phyloP scores from a whole-genome alignment of 2,888 invertebrate species.

The Lasius platythorax region DNA sequence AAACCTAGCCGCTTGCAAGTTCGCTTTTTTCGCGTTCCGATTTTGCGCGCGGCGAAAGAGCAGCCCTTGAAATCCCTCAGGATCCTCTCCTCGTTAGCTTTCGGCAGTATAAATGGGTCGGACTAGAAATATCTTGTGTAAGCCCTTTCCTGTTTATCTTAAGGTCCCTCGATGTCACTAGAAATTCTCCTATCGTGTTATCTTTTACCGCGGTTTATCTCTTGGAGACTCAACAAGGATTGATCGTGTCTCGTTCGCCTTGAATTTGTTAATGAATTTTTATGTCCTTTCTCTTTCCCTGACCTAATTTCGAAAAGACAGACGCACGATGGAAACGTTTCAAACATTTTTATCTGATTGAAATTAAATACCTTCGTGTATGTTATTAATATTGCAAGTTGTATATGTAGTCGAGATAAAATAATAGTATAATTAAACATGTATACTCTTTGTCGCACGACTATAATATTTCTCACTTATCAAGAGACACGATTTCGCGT shows the following conservation, averaged over 20 bases:
- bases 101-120: slow-evolving; percentile 44
- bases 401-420: neutral
- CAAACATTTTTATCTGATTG: slow-evolving; percentile 3
- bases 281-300: neutral
- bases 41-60: slow-evolving; percentile 9
- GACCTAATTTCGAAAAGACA: neutral
- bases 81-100: slow-evolving; percentile 44
- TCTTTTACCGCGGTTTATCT: neutral
- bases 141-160: slow-evolving; percentile 26
- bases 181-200: slow-evolving; percentile 9
- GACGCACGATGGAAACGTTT: neutral
- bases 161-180: neutral
- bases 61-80: slow-evolving; percentile 26
- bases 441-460: neutral
- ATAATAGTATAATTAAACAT: neutral
- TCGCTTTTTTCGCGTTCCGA: neutral
- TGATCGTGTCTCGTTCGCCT: neutral
- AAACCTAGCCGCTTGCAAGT: slow-evolving; percentile 8
- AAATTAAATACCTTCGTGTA: neutral
- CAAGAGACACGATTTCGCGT: neutral
- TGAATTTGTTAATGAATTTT: slow-evolving; percentile 36
- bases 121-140: slow-evolving; percentile 37
- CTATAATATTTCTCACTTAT: neutral
- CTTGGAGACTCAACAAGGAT: slow-evolving; percentile 11
- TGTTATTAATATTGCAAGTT: neutral